Evolutionary conservation across 2,113 vertebrate genomes (phyloP).

Genomic region (Apodemus sylvaticus): DNA sequence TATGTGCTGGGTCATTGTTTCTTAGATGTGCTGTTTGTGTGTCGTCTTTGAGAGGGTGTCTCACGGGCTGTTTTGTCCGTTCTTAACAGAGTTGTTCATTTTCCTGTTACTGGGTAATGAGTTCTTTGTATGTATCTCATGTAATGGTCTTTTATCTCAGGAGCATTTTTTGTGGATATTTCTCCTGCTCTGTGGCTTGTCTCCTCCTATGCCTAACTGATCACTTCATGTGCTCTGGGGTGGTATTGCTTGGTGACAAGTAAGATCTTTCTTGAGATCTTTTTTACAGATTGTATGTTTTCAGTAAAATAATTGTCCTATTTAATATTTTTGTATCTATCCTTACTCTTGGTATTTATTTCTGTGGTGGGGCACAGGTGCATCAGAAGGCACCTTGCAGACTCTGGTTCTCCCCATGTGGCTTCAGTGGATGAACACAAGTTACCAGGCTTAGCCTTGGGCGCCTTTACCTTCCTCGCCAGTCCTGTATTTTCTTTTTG

Average conservation of each 20-base stretch:
- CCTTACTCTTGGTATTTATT: neutral
- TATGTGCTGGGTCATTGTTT: neutral
- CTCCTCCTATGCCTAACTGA: neutral
- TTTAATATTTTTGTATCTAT: neutral
- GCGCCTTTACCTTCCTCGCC: neutral
- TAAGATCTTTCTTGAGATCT: neutral
- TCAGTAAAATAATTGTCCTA: neutral
- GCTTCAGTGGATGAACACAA: neutral
- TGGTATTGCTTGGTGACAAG: neutral
- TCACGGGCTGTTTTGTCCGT: neutral
- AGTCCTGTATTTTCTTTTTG: neutral
- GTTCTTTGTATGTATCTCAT: neutral
- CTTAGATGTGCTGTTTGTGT: neutral
- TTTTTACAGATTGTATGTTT: neutral
- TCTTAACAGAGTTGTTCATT: conserved; percentile 11
- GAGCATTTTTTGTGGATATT: neutral
- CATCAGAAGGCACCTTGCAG: neutral
- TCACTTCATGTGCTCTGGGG: conserved; percentile 31
- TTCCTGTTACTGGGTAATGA: conserved; percentile 3
- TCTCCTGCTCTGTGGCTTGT: neutral
- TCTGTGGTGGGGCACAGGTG: neutral
- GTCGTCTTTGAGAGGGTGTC: neutral
- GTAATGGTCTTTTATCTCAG: neutral
- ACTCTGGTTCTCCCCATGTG: neutral
- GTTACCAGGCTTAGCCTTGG: neutral